Evolutionary conservation across 2,797 vertebrate genomes (phyloP).

Genomic region (Anableps anableps): DNA sequence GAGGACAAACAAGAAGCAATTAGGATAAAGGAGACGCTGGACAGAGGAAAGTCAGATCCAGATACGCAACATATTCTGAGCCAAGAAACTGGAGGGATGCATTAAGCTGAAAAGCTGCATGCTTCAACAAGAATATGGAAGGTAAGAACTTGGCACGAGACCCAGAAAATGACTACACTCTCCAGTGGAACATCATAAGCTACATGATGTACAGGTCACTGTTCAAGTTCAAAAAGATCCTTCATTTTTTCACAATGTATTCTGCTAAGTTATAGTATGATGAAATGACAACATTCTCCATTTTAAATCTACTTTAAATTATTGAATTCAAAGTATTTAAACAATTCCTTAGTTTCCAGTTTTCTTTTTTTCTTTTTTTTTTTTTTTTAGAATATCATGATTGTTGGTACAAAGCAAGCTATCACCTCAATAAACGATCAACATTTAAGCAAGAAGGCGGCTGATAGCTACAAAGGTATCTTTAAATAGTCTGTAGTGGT

Average conservation of each 20-base stretch:
- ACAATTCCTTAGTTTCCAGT: background rate
- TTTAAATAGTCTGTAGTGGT: background rate
- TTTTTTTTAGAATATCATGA: background rate
- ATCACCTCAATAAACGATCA: background rate
- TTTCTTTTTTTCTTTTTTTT: background rate
- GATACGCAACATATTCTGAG: background rate
- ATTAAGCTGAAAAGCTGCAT: constrained; percentile 5
- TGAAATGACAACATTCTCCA: background rate
- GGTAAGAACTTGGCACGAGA: background rate
- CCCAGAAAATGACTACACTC: background rate
- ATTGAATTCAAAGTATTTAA: background rate
- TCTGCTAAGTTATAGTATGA: background rate
- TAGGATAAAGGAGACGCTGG: constrained; percentile 17
- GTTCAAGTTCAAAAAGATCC: background rate
- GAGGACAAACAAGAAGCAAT: constrained; percentile 17
- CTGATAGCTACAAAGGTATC: background rate
- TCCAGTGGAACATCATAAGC: too few species aligned
- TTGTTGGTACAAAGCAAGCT: background rate
- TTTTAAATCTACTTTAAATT: background rate
- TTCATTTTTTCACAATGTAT: background rate
- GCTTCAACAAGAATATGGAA: background rate
- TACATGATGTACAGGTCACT: background rate
- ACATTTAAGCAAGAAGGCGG: background rate
- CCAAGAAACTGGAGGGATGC: constrained; percentile 4
- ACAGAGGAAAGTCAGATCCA: background rate